A percentile compares a stretch with the other conserved stretches of the same genome.
phyloP scores from a whole-genome alignment of 2,113 vertebrate genomes.

The Sitta europaea region DNA sequence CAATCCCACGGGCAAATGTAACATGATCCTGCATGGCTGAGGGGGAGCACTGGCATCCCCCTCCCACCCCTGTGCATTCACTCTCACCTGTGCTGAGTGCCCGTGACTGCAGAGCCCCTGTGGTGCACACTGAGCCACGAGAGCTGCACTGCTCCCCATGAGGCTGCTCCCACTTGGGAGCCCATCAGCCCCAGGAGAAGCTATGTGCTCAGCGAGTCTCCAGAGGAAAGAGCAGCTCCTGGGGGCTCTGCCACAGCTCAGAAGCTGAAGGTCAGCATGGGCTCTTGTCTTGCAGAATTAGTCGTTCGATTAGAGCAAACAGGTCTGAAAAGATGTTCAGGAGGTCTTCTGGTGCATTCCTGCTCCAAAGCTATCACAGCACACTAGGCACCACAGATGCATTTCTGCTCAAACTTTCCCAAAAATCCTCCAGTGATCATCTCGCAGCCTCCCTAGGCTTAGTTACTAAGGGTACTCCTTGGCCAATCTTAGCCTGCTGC shows the following conservation, averaged over 20 bases:
- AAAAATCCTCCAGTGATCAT: not conserved
- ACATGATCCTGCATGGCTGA: accelerated
- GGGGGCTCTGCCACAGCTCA: not conserved
- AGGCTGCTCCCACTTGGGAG: no score
- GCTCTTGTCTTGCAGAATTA: not conserved
- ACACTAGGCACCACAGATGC: not conserved
- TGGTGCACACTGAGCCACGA: not conserved
- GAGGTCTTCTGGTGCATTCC: not conserved
- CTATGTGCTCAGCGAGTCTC: accelerated
- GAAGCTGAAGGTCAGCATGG: not conserved
- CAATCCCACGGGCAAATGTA: not conserved
- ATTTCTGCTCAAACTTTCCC: not conserved
- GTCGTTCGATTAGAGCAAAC: not conserved
- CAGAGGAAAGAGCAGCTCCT: not conserved
- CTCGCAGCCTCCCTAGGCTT: not conserved
- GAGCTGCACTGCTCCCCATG: accelerated
- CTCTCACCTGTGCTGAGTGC: not conserved
- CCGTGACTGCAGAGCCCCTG: not conserved
- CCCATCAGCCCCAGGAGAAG: not conserved
- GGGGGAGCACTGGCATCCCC: not conserved
- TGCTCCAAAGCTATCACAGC: not conserved
- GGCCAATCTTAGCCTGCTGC: not conserved
- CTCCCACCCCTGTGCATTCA: not conserved
- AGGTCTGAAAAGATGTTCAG: not conserved
- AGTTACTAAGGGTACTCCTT: not conserved